Evolutionary conservation across 2,888 invertebrate genomes (phyloP), one percentile per base, ranked within the genome.

Genomic region (Melangyna quadrimaculata): DNA sequence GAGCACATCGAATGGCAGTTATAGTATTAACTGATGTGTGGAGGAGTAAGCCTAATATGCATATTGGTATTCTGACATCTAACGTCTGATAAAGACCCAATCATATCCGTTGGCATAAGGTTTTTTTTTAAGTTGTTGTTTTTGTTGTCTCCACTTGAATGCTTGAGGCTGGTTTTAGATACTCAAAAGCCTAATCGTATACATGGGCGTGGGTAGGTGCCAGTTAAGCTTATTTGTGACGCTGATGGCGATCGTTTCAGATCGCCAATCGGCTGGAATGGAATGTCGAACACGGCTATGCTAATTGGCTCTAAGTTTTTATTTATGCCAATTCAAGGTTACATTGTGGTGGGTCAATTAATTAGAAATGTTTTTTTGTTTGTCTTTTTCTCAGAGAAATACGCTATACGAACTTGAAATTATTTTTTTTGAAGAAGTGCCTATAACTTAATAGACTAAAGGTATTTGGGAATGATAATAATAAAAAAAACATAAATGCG

Each of bases 221-320:
- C 83, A 65, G 63, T 70, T 71, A 73, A 74, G 55, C 55, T 63
- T 83, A 83, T 75, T 79, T 53, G 53, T 67, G 67, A 75, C 75
- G 67, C 37, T 84, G 53, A 53, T 71, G 79, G 79, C 65, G 74
- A 79, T 79, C 53, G 32, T 48, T 73, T 61, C 29, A 78, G 72
- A 78, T 82, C 72, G 78, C 17, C 78, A 55, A 78, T 65, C 70
- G 78, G 40, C 74, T 63, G 70, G 61, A 70, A 78, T 82, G 82
- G 80, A 80, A 84, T 80, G 74, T 75, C 75, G 71, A 84, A 84
- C 75, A 79, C 35, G 51, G 51, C 80, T 80, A 80, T 84, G 84
- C 74, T 84, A 84, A 84, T 84, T 84, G 71, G 80, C 70, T 53
- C 32, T 83, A 17, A 43, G 83, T 74, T 69, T 45, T 65, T 67